phyloP scores from a whole-genome alignment of 2,113 vertebrate genomes.

The Austrofundulus limnaeus region DNA sequence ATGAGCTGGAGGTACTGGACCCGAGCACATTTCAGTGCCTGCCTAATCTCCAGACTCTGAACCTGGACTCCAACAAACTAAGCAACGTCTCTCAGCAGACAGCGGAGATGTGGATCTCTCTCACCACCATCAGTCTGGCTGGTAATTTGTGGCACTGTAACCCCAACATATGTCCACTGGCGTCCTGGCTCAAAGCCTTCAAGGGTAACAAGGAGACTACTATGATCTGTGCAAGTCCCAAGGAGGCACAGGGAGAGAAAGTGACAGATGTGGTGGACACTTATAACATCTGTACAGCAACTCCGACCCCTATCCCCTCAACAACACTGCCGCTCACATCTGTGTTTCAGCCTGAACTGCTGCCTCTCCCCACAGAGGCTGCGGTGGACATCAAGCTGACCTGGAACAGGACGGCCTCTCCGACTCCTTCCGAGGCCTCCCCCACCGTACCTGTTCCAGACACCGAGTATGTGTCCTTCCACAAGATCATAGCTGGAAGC shows the following conservation, averaged over 20 bases:
- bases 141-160: conserved; percentile 97
- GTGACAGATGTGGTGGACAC: conserved; percentile 92
- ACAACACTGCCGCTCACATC: conserved; percentile 78
- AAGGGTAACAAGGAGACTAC: conserved; percentile 92
- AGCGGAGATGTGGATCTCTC: conserved; percentile 91
- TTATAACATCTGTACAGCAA: conserved; percentile 87
- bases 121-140: conserved; percentile 92
- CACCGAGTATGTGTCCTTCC: conserved; percentile 93
- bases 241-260: conserved; percentile 93
- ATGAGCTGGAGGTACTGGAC: conserved; percentile 89
- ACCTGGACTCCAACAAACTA: conserved; percentile 97
- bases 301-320: conserved; percentile 79
- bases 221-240: conserved; percentile 94
- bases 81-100: conserved; percentile 94
- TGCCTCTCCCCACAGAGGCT: conserved; percentile 82
- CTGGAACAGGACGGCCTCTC: conserved; percentile 62
- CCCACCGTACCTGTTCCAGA: conserved; percentile 84
- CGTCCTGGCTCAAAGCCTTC: conserved; percentile 93
- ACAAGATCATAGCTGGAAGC: conserved; percentile 95
- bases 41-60: conserved; percentile 93
- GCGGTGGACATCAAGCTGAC: conserved; percentile 76
- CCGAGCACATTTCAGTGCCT: conserved; percentile 92
- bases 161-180: conserved; percentile 91
- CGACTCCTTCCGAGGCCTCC: conserved; percentile 76
- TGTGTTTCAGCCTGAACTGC: conserved; percentile 76